These are phyloP conservation scores for Drosophila pandora DNA, from an alignment of 1,140 invertebrate genomes.

Conservation along the genomic window DNA sequence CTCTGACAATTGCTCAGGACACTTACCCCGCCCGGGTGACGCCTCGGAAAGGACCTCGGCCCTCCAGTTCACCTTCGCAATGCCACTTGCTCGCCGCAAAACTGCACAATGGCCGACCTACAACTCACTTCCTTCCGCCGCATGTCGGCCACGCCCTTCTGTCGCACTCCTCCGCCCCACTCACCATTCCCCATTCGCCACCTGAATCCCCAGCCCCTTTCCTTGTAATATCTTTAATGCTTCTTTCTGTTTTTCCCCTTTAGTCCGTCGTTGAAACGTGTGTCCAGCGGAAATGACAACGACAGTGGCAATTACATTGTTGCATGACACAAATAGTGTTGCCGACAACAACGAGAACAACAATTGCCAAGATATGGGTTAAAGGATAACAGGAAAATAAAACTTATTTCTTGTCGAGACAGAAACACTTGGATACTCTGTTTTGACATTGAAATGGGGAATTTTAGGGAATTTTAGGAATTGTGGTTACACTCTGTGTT, in stretches of 20 bases:
- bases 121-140: conserved; percentile 76
- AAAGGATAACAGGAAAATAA: conserved; percentile 17
- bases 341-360: conserved; percentile 45
- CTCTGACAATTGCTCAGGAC: conserved; percentile 70
- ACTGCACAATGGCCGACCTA: conserved; percentile 77
- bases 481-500: not conserved
- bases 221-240: conserved; percentile 74
- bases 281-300: conserved; percentile 83
- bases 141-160: conserved; percentile 35
- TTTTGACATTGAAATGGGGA: not conserved
- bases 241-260: conserved; percentile 14
- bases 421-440: conserved; percentile 4
- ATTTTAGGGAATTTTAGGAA: not conserved
- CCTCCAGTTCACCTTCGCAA: conserved; percentile 21
- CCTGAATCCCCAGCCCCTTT: conserved; percentile 4
- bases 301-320: conserved; percentile 84
- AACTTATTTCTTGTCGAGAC: not conserved
- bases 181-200: conserved; percentile 1
- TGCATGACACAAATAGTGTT: conserved; percentile 83
- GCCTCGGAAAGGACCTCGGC: not conserved
- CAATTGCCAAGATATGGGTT: conserved; percentile 27
- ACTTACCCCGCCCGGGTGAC: conserved; percentile 21
- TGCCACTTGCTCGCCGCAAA: conserved; percentile 65
- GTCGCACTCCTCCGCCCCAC: not conserved
- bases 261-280: conserved; percentile 52